Conservation (phyloP, 2,797 vertebrate species). For the Denticeps clupeoides region DNA sequence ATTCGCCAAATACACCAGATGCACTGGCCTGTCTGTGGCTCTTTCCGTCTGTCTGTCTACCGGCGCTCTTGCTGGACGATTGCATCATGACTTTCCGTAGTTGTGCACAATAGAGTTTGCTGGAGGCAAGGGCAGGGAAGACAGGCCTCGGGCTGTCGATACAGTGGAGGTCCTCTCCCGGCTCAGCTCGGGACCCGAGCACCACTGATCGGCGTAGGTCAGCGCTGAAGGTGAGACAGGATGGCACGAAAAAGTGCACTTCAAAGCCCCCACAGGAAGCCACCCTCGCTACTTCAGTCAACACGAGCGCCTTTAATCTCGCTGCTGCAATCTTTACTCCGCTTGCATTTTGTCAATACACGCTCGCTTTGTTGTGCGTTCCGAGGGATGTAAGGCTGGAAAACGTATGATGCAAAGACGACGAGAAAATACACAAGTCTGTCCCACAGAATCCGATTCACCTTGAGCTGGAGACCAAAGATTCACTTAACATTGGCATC, state of each 20-base stretch:
- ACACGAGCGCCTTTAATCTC: conserved; percentile 49
- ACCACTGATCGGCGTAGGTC: conserved; percentile 52
- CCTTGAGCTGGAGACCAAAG: neutral
- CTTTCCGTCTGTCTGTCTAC: neutral
- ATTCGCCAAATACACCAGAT: conserved; percentile 13
- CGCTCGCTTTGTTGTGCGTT: conserved; percentile 49
- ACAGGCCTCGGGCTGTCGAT: neutral
- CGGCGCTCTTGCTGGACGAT: conserved; percentile 25
- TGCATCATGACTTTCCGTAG: conserved; percentile 24
- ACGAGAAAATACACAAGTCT: neutral
- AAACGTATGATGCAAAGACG: conserved; percentile 35
- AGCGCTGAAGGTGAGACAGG: conserved; percentile 54
- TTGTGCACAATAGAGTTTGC: neutral
- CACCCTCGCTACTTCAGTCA: conserved; percentile 43
- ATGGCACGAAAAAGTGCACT: conserved; percentile 31
- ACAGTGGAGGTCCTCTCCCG: conserved; percentile 1
- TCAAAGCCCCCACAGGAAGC: conserved; percentile 30
- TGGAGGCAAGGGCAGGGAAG: neutral
- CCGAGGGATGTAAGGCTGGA: conserved; percentile 12
- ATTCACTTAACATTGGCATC: conserved; percentile 2
- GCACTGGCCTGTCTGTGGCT: conserved; percentile 9
- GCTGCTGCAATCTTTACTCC: conserved; percentile 46
- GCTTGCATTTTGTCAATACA: conserved; percentile 51
- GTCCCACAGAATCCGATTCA: neutral
- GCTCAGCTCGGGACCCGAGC: too few relatives aligned